Evolutionary conservation across 2,888 invertebrate species (phyloP), one percentile per base, ranked within the genome.

Genomic region (Salpingus planirostris): DNA sequence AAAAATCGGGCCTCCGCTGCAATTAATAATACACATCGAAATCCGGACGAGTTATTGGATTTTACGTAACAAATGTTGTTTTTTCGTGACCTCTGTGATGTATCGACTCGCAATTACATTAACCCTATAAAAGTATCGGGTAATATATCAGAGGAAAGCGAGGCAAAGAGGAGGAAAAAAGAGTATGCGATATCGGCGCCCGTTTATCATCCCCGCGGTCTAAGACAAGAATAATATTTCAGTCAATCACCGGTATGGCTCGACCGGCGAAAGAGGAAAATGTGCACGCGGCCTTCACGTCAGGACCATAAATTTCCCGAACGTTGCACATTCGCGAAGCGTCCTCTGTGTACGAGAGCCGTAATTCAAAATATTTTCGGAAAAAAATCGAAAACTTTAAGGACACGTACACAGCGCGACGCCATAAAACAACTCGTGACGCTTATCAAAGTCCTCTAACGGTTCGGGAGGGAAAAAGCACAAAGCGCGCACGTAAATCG

Each of bases 401-500:
- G 27, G 26, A 35, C 30, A 31, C 34, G 33, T 38, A 18, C 22
- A 13, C 13, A 8, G 21, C 21, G 23, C 8, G 5, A 18, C 18
- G 18, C 18, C 30, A 31, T 35, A 35, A 38, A 38, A 29, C 31
- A 34, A 37, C 28, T 30, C 34, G 34, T 35, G 33, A 31, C 34
- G 24, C 31, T 28, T 35, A 22, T 30, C 15, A 25, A 22, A 33
- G 24, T 24, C 31, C 31, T n/a, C n/a, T n/a, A n/a, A n/a, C n/a
- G n/a, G n/a, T n/a, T n/a, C n/a, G n/a, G n/a, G n/a, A 34, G 26
- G 38, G 24, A 35, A 35, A 39, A 38, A 31, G 31, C 34, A 38
- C 38, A 38, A 38, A 39, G 39, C 29, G n/a, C n/a, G 32, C 40
- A 40, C 40, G 40, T 40, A 40, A 40, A 40, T 40, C 33, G 40